Evolutionary conservation across 2,797 vertebrate species (phyloP).

Genomic region (Acipenser ruthenus): DNA sequence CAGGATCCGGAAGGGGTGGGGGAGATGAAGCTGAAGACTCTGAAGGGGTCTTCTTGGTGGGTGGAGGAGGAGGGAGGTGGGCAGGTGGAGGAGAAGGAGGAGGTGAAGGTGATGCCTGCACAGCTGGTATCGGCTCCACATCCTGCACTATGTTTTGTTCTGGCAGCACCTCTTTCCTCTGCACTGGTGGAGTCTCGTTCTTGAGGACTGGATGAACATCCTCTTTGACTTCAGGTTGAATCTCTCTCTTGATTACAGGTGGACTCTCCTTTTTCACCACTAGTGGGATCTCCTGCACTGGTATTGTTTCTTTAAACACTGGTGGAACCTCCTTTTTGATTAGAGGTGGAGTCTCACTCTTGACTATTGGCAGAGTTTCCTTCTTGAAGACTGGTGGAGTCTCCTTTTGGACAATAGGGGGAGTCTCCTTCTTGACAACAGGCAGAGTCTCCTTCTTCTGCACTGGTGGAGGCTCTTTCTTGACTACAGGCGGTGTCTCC

Average conservation of each 20-base stretch:
- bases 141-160: constrained; percentile 12
- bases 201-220: constrained; percentile 8
- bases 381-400: constrained; percentile 30
- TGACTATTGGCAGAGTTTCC: constrained; percentile 12
- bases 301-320: constrained; percentile 22
- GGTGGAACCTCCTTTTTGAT: not conserved
- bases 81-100: constrained; percentile 77
- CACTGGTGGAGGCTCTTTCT: constrained; percentile 15
- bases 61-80: constrained; percentile 79
- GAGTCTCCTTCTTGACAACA: constrained; percentile 17
- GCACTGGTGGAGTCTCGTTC: constrained; percentile 11
- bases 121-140: not conserved
- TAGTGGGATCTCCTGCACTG: constrained; percentile 2
- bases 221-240: constrained; percentile 14
- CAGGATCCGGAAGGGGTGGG: constrained; percentile 11
- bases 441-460: constrained; percentile 10
- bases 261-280: constrained; percentile 20
- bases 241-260: constrained; percentile 14
- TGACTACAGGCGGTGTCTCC: constrained; percentile 10
- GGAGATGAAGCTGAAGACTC: constrained; percentile 31
- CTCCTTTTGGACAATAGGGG: constrained; percentile 16
- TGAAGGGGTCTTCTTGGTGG: constrained; percentile 52
- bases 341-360: constrained; percentile 9
- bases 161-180: constrained; percentile 6
- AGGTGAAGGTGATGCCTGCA: constrained; percentile 42